Evolutionary conservation across 1,140 invertebrate genomes (phyloP), one percentile per base, ranked within the genome.

Genomic region (Panagrolaimus sp.): DNA sequence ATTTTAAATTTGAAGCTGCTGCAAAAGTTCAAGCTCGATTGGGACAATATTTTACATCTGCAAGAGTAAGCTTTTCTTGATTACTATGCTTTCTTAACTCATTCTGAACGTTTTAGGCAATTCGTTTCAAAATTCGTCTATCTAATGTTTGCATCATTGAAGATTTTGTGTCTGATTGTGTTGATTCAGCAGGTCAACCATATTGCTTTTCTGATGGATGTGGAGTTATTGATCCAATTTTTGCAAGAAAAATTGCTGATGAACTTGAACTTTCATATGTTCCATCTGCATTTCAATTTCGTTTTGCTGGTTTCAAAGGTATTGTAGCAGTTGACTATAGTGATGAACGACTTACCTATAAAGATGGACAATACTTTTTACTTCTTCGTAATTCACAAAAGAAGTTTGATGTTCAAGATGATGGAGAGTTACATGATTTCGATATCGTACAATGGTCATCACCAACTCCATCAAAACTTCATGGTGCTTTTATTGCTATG

Each of bases 201-300:
- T 57, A 57, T 27, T 57, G 51, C 4, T 57, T 57, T 20, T 57
- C 51, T 5, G 51, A 57, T 57, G 51, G 51, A 11, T 14, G n/a
- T 3, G 51, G 51, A 20, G 3, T 57, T 2, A 57, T 57, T 20
- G 31, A 23, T 11, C 13, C 27, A 27, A 57, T 11, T 1, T 25
- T 27, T 4, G 51, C 51, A 1, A 16, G 20, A 20, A n/a, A 20
- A 0, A 20, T 57, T 5, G 38, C 13, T 9, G 20, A 16, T n/a
- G 14, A 57, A 16, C 51, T 23, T 0, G 51, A 57, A 57, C 51
- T 75, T 20, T 23, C 53, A 1, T 45, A 72, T n/a, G 51, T 66
- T n/a, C 70, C 73, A 7, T 67, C 48, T 9, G 75, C 66, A 20
- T 72, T 65, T 23, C 74, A 74, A 67, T 67, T 57, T 20, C 51